phyloP scores from a whole-genome alignment of 2,113 vertebrate species.

The Aramus guarauna region DNA sequence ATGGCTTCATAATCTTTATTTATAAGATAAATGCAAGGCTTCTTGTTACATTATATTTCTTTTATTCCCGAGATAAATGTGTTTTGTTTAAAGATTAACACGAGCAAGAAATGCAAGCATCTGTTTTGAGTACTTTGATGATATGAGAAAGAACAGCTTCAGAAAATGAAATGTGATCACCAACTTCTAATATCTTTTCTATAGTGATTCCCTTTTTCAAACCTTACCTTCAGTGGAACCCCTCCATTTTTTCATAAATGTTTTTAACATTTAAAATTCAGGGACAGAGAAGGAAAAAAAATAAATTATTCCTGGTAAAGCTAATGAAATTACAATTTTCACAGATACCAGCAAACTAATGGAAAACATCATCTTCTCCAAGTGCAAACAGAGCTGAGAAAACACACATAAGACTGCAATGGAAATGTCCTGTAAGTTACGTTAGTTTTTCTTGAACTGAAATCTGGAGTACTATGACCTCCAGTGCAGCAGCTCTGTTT shows the following conservation, averaged over 20 bases:
- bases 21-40: neutral
- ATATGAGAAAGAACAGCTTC: neutral
- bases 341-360: neutral
- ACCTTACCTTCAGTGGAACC: neutral
- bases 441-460: neutral
- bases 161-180: neutral
- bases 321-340: neutral
- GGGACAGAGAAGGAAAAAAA: neutral
- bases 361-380: neutral
- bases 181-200: neutral
- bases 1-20: neutral
- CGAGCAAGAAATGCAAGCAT: neutral
- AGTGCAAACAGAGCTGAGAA: neutral
- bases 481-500: neutral
- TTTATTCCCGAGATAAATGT: neutral
- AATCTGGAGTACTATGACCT: neutral
- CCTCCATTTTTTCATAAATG: neutral
- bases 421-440: neutral
- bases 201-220: neutral
- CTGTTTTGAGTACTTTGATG: neutral
- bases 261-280: neutral
- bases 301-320: neutral
- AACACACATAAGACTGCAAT: too few relatives aligned
- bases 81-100: neutral
- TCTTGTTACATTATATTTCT: neutral